These are phyloP conservation scores for Oreonectes daqikongensis DNA, from an alignment of 2,797 vertebrate genomes.

Conservation along the genomic window DNA sequence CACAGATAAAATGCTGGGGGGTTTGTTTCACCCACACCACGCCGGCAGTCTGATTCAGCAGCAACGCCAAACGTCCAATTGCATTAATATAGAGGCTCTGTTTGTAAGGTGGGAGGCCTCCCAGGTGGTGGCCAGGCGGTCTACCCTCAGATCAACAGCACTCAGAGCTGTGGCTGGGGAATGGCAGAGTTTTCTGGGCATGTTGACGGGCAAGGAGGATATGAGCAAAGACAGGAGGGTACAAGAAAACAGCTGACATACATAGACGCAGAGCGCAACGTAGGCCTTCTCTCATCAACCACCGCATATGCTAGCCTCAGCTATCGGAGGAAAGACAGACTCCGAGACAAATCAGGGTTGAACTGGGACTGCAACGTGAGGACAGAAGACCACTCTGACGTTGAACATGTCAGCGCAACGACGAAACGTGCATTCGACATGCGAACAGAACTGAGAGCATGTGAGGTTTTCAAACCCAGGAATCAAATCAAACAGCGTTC, in stretches of 20 bases:
- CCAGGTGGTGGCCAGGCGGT: slow-evolving; percentile 20
- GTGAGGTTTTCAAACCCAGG: background rate
- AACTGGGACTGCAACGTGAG: slow-evolving; percentile 5
- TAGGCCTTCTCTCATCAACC: slow-evolving; percentile 22
- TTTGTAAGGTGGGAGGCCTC: slow-evolving; percentile 15
- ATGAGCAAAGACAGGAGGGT: slow-evolving; percentile 42
- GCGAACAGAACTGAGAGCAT: background rate
- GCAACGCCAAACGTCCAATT: slow-evolving; percentile 34
- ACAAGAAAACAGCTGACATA: slow-evolving; percentile 41
- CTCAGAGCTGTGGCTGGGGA: slow-evolving; percentile 35
- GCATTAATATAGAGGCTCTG: slow-evolving; percentile 33
- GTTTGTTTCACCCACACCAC: slow-evolving; percentile 57
- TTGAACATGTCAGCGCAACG: background rate
- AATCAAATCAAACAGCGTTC: background rate
- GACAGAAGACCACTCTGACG: background rate
- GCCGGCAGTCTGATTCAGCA: slow-evolving; percentile 14
- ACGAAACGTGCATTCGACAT: slow-evolving; percentile 8
- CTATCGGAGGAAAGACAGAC: slow-evolving; percentile 29
- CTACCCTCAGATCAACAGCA: slow-evolving; percentile 20
- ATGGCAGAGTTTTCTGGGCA: slow-evolving; percentile 36
- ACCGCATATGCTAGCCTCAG: slow-evolving; percentile 45
- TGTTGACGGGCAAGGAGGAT: slow-evolving; percentile 66
- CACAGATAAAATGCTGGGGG: slow-evolving; percentile 1
- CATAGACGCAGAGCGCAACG: slow-evolving; percentile 18
- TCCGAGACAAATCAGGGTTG: slow-evolving; percentile 13